Percentiles rank a stretch among this genome's conserved stretches.
Evolutionary conservation across 2,113 vertebrate species (phyloP).

Genomic region (Odobenus rosmarus): DNA sequence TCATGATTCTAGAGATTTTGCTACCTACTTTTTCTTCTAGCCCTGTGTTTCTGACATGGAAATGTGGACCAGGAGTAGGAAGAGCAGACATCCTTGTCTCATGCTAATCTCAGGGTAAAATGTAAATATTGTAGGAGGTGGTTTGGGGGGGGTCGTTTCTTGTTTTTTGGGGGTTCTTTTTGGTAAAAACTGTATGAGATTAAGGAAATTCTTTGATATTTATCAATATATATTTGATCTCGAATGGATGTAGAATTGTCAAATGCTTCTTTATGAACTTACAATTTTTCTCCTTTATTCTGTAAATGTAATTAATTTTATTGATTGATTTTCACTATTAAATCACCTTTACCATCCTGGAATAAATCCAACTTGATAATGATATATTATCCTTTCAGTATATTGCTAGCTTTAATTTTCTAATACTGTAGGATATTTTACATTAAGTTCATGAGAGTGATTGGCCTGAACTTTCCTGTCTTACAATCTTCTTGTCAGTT

Average conservation of each 20-base stretch:
- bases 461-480: background rate
- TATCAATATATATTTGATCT: background rate
- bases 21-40: background rate
- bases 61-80: background rate
- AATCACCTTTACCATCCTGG: background rate
- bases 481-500: background rate
- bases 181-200: background rate
- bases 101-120: background rate
- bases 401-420: background rate
- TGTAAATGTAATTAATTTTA: background rate
- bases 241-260: background rate
- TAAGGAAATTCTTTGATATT: background rate
- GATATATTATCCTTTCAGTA: background rate
- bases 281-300: slow-evolving; percentile 10
- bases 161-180: background rate
- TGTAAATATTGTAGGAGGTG: background rate
- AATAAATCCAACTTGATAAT: slow-evolving; percentile 16
- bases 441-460: background rate
- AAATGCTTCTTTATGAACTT: background rate
- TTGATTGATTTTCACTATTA: background rate
- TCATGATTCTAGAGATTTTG: background rate
- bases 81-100: background rate
- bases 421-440: background rate
- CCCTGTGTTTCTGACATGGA: background rate
- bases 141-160: background rate